Base-by-base conservation (phyloP, 2,113 vertebrate genomes). In the Nycticorax nycticorax region DNA sequence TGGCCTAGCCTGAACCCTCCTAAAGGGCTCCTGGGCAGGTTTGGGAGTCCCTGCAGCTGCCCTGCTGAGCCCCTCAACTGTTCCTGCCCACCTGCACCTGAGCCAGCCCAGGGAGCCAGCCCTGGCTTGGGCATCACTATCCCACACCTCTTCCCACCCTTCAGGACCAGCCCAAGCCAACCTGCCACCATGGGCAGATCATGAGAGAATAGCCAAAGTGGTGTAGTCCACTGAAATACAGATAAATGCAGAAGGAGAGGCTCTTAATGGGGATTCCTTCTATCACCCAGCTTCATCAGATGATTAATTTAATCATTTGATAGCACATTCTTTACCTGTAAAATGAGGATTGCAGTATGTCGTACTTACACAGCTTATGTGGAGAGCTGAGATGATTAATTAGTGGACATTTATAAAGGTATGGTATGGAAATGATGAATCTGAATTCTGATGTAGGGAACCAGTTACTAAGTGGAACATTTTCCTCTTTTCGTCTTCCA, bases 51-150 rank as follows among this genome's bases (percentile, higher is more conserved):
- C 26, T 6, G 5, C 7, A 53, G 20, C 9, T 4, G 1, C 7
- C 5, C 8, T 6, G 3, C 1, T 83, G 26, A 30, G 14, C 3
- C 8, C 6, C 7, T 68, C 3, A 2, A 4, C 3, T n/a, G 27
- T 27, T 55, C 8, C 35, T 78, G 39, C 10, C 20, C 32, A 59
- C 8, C 10, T 4, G 1, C 26, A 24, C 15, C 9, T 63, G 28
- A 53, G 9, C 26, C 22, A 47, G 23, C 11, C 53, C 32, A 50
- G 30, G 6, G 14, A 41, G 8, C 14, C n/a, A 47, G 32, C 5
- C 22, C 12, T 30, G 24, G 13, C n/a, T 62, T 18, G 19, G 28
- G 6, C 15, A 78, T 48, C 0, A 0, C 37, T 66, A 12, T 8
- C 13, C 24, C 41, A 50, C 12, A 41, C 3, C 24, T 63, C 19